Evolutionary conservation across 2,888 invertebrate species (phyloP), one percentile per base, ranked within the genome.

Genomic region (Chromoteleia sp.): DNA sequence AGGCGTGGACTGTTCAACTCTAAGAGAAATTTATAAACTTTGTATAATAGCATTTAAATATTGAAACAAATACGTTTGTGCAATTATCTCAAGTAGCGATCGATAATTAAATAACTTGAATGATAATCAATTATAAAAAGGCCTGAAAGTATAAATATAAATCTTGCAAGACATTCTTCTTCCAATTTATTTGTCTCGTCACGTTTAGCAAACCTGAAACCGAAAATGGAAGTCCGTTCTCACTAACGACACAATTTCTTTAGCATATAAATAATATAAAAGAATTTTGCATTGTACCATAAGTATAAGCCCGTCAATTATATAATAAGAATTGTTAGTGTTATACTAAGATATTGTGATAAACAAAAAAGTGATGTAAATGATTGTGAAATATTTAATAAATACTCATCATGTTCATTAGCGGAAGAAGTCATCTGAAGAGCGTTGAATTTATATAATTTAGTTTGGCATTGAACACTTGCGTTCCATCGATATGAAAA

Each of bases 331-430:
- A 54, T 77, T 68, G 68, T 77, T 77, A 70, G 68, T 30, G 54
- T 77, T 70, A 61, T 77, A 77, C 61, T 77, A 68, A 77, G 61
- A 70, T 77, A 68, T 77, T 77, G 76, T 77, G 76, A 77, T 77
- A 77, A n/a, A n/a, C n/a, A n/a, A 33, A 54, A 61, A 61, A 70
- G 58, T 52, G 52, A 77, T 70, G 76, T 68, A 70, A 61, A 77
- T 77, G 61, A 70, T 77, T 71, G 77, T 65, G 70, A 63, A 70
- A 71, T 77, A 77, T 54, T 77, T 48, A 61, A 71, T 61, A 70
- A 61, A 43, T 63, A 56, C 30, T 63, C 48, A 39, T 71, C 52
- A 41, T 17, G 59, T 58, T 58, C 58, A 58, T 52, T 68, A 39
- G 12, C 10, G 56, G 36, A 65, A 19, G 14, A 29, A 30, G 15